Evolutionary conservation across 2,113 vertebrate genomes (phyloP), one percentile per base, ranked within the genome.

Genomic region (Osmerus mordax): DNA sequence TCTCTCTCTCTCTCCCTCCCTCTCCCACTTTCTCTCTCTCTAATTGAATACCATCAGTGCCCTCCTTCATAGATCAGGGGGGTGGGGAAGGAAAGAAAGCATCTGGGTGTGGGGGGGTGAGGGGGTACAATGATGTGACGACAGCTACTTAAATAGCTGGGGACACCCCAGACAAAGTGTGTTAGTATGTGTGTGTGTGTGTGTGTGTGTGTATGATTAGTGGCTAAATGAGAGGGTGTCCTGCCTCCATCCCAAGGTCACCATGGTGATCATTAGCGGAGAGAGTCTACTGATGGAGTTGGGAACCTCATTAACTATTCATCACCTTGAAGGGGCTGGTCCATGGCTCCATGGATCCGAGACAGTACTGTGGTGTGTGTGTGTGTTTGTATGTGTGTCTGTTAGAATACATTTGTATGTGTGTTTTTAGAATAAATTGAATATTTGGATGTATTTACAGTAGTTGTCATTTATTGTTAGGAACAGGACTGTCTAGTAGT

Each of bases 221-320:
- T 5, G 51, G 69, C 63, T 77, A 16, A 59, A 52, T 79, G 73
- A 73, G 63, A 77, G 68, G 25, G 76, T 76, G 74, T 69, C 70
- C 65, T 61, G 59, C 32, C 36, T 71, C 28, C 32, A 72, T 66
- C 70, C 80, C 86, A 88, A 91, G 89, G 89, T 91, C 81, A 87
- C 71, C 58, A 62, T 72, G 19, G 52, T 71, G 76, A 80, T 79
- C 75, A 87, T 85, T 76, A 83, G 77, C 53, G 69, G 66, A 51
- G 25, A 70, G 63, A 67, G 56, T 6, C 21, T 88, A 85, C 88
- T 85, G 73, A 74, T 69, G 61, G n/a, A 51, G 69, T 41, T 41
- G 67, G 55, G 53, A 36, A 56, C 72, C 32, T 75, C 82, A 90
- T 90, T 86, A 87, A 91, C 78, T 87, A 90, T 90, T 92, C 79